A percentile compares a stretch with the other conserved stretches of the same genome.
phyloP scores from a whole-genome alignment of 2,888 invertebrate genomes.

The Pilophorus perplexus region DNA sequence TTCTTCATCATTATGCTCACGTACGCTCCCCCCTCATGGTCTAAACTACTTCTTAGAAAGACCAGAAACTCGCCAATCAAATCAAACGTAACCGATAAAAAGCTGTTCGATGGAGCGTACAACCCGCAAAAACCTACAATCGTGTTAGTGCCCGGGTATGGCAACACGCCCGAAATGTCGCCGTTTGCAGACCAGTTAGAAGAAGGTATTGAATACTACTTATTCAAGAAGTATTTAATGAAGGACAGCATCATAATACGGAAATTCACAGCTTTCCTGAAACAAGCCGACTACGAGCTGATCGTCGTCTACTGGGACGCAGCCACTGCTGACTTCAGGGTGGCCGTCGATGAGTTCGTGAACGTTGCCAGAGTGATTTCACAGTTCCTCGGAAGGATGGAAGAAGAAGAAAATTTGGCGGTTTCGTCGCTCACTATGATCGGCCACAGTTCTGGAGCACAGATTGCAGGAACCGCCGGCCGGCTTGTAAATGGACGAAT shows the following conservation, averaged over 20 bases:
- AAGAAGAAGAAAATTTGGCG: background rate
- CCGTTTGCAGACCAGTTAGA: too few species aligned
- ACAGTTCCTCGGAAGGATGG: background rate
- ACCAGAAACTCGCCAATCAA: background rate
- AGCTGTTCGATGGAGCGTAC: background rate
- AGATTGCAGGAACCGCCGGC: conserved; percentile 2
- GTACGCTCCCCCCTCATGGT: too few species aligned
- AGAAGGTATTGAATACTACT: too few species aligned
- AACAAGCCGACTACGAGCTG: background rate
- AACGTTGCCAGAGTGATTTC: background rate
- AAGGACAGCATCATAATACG: too few species aligned
- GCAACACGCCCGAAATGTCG: too few species aligned
- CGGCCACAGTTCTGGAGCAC: conserved; percentile 1
- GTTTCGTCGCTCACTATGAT: background rate
- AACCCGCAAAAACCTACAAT: background rate
- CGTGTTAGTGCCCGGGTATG: background rate
- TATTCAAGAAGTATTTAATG: too few species aligned
- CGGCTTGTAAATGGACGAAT: background rate
- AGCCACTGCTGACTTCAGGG: background rate
- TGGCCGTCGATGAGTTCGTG: background rate
- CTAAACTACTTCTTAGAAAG: too few species aligned
- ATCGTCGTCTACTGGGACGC: background rate
- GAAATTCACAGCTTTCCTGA: too few species aligned
- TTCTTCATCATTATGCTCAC: too few species aligned
- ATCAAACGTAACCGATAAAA: background rate